A percentile compares a stretch with the other conserved stretches of the same genome.
Conservation (phyloP, 2,797 vertebrate genomes). For the Nothura maculosa region DNA sequence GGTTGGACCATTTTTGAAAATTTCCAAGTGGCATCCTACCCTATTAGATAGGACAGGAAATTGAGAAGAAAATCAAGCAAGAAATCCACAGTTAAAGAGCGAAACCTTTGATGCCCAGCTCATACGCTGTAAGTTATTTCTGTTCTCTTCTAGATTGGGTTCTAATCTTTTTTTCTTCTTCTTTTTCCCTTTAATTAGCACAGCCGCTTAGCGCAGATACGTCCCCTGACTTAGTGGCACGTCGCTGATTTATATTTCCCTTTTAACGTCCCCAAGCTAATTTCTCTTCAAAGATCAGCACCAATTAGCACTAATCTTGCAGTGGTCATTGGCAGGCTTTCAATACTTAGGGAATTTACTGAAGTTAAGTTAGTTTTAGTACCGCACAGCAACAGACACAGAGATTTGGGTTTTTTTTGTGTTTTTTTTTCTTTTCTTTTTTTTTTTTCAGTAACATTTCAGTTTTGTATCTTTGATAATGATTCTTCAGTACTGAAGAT, state of each 20-base stretch:
- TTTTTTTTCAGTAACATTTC: constrained; percentile 1
- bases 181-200: constrained; percentile 9
- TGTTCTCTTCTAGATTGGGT: constrained; percentile 41
- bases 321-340: neutral
- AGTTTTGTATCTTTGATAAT: constrained; percentile 40
- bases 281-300: constrained; percentile 35
- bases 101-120: constrained; percentile 24
- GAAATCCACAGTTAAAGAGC: neutral
- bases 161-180: neutral
- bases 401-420: neutral
- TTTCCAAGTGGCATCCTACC: neutral
- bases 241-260: neutral
- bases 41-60: too few species aligned
- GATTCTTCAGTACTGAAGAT: constrained; percentile 18
- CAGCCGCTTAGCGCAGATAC: constrained; percentile 37
- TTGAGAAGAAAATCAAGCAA: neutral
- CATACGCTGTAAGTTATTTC: constrained; percentile 1
- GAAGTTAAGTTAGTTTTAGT: constrained; percentile 31
- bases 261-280: constrained; percentile 45
- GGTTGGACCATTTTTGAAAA: neutral
- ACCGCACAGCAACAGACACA: neutral
- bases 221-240: constrained; percentile 18
- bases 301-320: constrained; percentile 67
- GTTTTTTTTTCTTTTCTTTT: too few species aligned
- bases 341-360: neutral